Evolutionary conservation across 1,140 invertebrate genomes (phyloP), one percentile per base, ranked within the genome.

Genomic region (Cherax destructor): DNA sequence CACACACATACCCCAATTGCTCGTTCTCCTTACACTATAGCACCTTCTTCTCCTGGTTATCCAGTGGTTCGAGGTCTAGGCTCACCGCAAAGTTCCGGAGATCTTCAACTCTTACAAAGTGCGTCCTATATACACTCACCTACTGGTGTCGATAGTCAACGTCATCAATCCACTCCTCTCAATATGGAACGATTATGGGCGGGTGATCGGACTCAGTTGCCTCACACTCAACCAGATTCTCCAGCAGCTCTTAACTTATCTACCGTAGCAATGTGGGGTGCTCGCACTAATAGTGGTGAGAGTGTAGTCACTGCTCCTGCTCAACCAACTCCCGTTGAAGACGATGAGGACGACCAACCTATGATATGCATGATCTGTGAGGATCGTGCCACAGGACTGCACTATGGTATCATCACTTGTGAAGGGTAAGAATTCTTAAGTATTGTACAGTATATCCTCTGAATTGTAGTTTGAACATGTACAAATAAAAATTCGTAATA

Each of bases 361-460:
- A 97, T 99, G 97, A 98, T 99, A 86, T 99, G 98, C 94, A 99
- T 99, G 98, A 99, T 99, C 92, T 99, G 98, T 95, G 98, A 99
- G 94, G 98, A 99, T 94, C 98, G 98, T 94, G 98, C 98, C 47
- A 99, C 98, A 1, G 98, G 98, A n/a, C 96, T 99, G 41, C 98
- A 99, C 94, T 99, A 99, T 94, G 98, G 98, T 52, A 99, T 99
- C 94, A 99, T 99, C 93, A 99, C 98, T 59, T 99, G 98, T 95
- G 98, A 99, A 95, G 98, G 98, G 95, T 97, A 94, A 95, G 96
- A 92, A 84, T 7, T 5, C 4, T 13, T 21, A 10, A n/a, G 1
- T 56, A 11, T 56, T 9, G 11, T 56, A 6, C 52, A 0, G 6
- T 11, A 56, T 9, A 6, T 56, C 11, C 16, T 24, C 21, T 1